A percentile compares a stretch with the other conserved stretches of the same genome.
Evolutionary conservation across 2,113 vertebrate genomes (phyloP).

Genomic region (Gorsachius goisagi): DNA sequence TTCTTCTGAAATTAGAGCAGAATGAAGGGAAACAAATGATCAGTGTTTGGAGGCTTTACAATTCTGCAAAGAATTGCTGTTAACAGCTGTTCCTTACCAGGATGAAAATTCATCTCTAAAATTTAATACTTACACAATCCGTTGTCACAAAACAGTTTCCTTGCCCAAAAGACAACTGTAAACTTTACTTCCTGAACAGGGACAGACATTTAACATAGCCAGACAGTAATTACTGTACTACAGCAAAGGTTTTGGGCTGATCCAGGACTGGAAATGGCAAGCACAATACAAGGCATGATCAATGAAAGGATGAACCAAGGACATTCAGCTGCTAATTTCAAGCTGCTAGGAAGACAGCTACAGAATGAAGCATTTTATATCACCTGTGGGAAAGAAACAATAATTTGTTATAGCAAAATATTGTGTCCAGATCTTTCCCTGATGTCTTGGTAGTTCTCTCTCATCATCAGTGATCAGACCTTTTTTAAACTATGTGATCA

Average conservation of each 20-base stretch:
- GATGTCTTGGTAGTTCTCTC: neutral
- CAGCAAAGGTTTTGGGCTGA: neutral
- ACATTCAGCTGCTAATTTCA: neutral
- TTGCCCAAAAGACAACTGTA: neutral
- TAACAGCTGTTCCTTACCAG: neutral
- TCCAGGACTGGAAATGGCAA: neutral
- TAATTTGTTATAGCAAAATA: neutral
- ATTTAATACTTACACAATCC: neutral
- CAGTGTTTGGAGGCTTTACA: neutral
- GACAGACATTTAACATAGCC: neutral
- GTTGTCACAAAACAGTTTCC: neutral
- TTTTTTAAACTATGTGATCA: neutral
- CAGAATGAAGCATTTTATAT: neutral
- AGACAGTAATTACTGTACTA: neutral
- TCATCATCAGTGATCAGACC: neutral
- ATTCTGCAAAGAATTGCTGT: neutral
- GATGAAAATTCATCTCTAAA: neutral
- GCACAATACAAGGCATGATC: neutral
- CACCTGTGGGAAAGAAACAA: neutral
- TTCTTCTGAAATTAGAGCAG: neutral
- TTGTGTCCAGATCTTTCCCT: neutral
- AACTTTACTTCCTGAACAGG: neutral
- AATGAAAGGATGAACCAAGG: neutral
- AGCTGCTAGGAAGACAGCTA: neutral
- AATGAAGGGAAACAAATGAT: neutral